Evolutionary conservation across 2,888 invertebrate genomes (phyloP), one percentile per base, ranked within the genome.

Genomic region (Kuschelorhynchus macadamiae): DNA sequence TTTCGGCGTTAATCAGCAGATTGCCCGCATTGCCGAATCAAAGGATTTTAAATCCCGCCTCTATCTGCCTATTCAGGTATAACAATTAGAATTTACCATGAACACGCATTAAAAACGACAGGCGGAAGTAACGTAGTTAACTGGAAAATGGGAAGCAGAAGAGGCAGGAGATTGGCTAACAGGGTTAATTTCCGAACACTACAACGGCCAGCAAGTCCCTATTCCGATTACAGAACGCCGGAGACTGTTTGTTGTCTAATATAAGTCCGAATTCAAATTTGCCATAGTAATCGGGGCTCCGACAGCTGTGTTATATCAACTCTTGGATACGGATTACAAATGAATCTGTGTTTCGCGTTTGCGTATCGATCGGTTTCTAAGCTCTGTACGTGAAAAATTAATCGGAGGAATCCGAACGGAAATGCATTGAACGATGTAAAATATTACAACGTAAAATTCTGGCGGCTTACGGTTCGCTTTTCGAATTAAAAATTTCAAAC

Each of bases 241-340:
- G 62, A 67, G 67, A 62, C 56, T 62, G 67, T 67, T 67, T 67
- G 67, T 62, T 67, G 61, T 62, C 67, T 67, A 62, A 62, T 67
- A 67, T 61, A 56, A 50, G 55, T 60, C 61, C 47, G 41, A 67
- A 67, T 67, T 67, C 60, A 60, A 67, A 67, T 61, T 67, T 57
- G 59, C 59, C 59, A 50, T 50, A 52, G 65, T 65, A 65, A 67
- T 67, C 61, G 59, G 47, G 55, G 21, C 52, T 57, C 41, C 60
- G 61, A 60, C 66, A 67, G 66, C 66, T 67, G 66, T 52, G 52
- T 59, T 50, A 52, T 53, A 65, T 65, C 50, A 65, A 52, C 59
- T 59, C 65, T 53, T 52, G 50, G 65, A 57, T 53, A 50, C 59
- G 52, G 59, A 65, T 65, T 65, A 65, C 65, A 59, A 59, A 59